Percentiles rank a stretch among this genome's conserved stretches.
These are phyloP conservation scores for Spea multiplicata DNA, from an alignment of 2,113 vertebrate genomes.

Conservation along the genomic window DNA sequence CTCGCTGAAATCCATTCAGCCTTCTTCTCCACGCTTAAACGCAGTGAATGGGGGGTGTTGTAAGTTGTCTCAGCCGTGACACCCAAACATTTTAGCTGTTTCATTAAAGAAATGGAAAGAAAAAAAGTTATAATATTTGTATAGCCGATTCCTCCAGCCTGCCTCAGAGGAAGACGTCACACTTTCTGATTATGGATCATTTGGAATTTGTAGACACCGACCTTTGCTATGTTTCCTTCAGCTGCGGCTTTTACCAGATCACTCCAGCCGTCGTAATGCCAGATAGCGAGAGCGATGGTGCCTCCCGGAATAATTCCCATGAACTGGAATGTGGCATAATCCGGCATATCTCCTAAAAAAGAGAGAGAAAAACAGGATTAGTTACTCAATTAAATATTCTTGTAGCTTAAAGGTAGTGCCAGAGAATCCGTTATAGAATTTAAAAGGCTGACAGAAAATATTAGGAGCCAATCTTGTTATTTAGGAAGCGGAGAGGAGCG, in stretches of 20 bases:
- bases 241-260: constrained; percentile 60
- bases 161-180: too few species aligned
- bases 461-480: too few species aligned
- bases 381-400: too few species aligned
- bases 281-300: constrained; percentile 57
- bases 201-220: constrained; percentile 20
- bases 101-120: background rate
- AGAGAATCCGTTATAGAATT: too few species aligned
- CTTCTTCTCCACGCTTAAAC: background rate
- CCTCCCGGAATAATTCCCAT: constrained; percentile 59
- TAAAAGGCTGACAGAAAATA: too few species aligned
- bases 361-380: background rate
- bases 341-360: constrained; percentile 57
- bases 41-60: background rate
- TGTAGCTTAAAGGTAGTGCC: too few species aligned
- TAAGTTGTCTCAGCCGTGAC: constrained; percentile 12
- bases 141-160: too few species aligned
- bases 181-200: too few species aligned
- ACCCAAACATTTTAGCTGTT: constrained; percentile 54
- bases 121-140: background rate
- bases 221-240: constrained; percentile 58
- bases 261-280: constrained; percentile 63
- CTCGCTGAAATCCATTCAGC: constrained; percentile 47
- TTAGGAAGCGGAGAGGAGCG: too few species aligned
- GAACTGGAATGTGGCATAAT: constrained; percentile 52